Conservation (phyloP, 2,113 vertebrate genomes). For the Excalfactoria chinensis region DNA sequence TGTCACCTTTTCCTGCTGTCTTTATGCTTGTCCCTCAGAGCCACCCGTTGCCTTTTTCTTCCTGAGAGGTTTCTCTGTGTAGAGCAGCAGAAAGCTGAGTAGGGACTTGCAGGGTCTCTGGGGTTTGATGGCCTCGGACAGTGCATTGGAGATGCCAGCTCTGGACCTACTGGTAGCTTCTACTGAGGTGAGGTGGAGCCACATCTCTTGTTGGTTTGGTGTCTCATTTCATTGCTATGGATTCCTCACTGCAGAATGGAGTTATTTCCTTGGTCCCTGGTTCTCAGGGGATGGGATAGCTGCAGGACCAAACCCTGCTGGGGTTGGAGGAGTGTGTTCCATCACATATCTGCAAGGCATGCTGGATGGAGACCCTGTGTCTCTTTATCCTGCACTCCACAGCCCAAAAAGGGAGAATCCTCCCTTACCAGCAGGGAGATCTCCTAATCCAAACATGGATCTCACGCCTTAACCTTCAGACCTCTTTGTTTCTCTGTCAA, state of each 20-base stretch:
- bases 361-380: not conserved
- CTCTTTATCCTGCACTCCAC: not conserved
- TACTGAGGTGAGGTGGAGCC: not conserved
- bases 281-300: not conserved
- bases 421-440: not conserved
- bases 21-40: too few relatives aligned
- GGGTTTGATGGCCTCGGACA: too few relatives aligned
- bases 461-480: fast-evolving
- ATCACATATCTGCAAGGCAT: not conserved
- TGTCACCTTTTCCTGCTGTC: not conserved
- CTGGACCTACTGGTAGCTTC: too few relatives aligned
- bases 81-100: too few relatives aligned
- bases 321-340: not conserved
- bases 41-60: too few relatives aligned
- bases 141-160: too few relatives aligned
- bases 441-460: not conserved
- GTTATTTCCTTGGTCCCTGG: not conserved
- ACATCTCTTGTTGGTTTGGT: not conserved
- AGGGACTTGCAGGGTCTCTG: too few relatives aligned
- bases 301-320: not conserved
- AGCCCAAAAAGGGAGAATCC: not conserved
- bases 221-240: not conserved
- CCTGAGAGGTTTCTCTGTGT: too few relatives aligned
- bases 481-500: not conserved
- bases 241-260: not conserved